Conservation (phyloP, 2,113 vertebrate species). For the Rousettus leschenaultii region DNA sequence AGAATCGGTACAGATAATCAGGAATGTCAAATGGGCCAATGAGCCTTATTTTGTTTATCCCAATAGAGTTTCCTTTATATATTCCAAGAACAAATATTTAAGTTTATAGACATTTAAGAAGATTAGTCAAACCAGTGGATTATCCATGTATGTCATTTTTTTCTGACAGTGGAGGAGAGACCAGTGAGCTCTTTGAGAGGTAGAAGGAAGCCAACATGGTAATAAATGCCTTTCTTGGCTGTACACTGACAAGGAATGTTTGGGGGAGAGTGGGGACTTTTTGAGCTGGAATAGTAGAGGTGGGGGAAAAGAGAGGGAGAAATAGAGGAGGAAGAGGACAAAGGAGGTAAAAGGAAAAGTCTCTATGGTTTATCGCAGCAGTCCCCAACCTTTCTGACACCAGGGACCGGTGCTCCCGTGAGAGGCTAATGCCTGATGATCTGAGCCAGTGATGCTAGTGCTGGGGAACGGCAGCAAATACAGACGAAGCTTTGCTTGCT, state of each 20-base stretch:
- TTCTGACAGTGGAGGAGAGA: neutral
- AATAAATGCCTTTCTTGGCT: neutral
- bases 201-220: neutral
- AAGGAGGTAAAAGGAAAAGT: neutral
- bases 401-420: no score
- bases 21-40: neutral
- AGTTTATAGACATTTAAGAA: neutral
- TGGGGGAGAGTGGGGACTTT: neutral
- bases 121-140: neutral
- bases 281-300: neutral
- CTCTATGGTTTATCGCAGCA: accelerated
- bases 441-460: no score
- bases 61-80: neutral
- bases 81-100: neutral
- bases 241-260: neutral
- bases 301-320: neutral
- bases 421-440: no score
- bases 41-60: neutral
- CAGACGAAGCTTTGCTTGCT: no score
- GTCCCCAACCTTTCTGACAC: no score
- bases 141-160: neutral
- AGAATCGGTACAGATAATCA: neutral
- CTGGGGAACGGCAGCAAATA: no score
- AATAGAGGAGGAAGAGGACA: neutral
- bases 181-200: neutral